phyloP scores from a whole-genome alignment of 2,113 vertebrate species.

The Psittacula cyanocephala region DNA sequence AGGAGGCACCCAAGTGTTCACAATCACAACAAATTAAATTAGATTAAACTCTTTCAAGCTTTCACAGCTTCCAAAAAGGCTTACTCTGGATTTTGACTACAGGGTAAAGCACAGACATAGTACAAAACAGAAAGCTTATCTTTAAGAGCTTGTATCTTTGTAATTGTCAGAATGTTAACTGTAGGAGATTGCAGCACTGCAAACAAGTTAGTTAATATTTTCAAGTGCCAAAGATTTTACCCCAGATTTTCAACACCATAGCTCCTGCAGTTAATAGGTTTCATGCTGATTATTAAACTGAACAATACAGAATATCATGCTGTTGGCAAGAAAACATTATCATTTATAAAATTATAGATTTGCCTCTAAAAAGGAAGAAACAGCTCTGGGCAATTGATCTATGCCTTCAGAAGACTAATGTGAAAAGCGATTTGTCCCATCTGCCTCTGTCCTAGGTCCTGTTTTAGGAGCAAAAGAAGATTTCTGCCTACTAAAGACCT shows the following conservation, averaged over 20 bases:
- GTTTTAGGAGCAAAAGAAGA: neutral
- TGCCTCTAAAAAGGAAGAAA: slow-evolving; percentile 40
- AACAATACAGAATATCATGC: slow-evolving; percentile 43
- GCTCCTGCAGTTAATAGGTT: slow-evolving; percentile 56
- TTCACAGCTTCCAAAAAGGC: neutral
- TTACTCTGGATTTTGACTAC: slow-evolving; percentile 26
- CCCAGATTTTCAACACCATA: slow-evolving; percentile 19
- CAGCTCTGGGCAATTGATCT: slow-evolving; percentile 20
- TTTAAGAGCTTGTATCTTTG: slow-evolving; percentile 1
- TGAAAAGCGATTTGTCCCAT: slow-evolving; percentile 21
- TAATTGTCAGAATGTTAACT: slow-evolving; percentile 42
- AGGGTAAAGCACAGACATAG: neutral
- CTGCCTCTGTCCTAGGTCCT: neutral
- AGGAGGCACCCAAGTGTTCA: neutral
- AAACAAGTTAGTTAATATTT: slow-evolving; percentile 44
- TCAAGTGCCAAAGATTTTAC: slow-evolving; percentile 43
- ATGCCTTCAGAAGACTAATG: neutral
- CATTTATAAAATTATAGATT: slow-evolving; percentile 55
- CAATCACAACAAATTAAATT: slow-evolving; percentile 25
- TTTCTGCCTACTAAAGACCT: neutral
- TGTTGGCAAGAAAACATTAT: slow-evolving; percentile 42
- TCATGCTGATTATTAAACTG: slow-evolving; percentile 49
- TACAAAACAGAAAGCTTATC: slow-evolving; percentile 25
- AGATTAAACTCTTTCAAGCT: slow-evolving; percentile 15
- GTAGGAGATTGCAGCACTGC: neutral